Base-by-base conservation (phyloP, 2,888 invertebrate species). In the Eulithis testata region DNA sequence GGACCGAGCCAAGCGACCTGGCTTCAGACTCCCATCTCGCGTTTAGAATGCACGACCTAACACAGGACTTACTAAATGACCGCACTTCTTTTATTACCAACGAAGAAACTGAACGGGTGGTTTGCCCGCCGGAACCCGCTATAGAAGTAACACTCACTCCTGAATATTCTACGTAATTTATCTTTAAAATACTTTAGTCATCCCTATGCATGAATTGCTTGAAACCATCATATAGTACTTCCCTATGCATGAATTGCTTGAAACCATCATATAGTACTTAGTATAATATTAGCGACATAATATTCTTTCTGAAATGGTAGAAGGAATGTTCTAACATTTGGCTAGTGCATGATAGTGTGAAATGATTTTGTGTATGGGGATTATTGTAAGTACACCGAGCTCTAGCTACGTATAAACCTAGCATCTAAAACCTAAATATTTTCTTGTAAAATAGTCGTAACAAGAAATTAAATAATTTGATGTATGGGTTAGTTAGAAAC, bases 1-100 rank as follows among this genome's bases (percentile, higher is more conserved):
- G 95, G 37, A 96, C 96, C 59, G 82, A 80, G 7, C 87, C 86
- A 63, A 91, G 91, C 66, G 84, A 86, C 1, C 68, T 91, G 31
- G 91, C 89, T 2, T 79, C 76, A 43, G 86, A 91, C 71, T 78
- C 83, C 1, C 84, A 88, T n/a, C 74, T 92, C 37, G 82, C 91
- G 0, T 90, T 87, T 72, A 79, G 85, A 63, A 70, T 92, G 11
- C 74, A 84, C 36, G 90, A 91, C 52, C 72, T 91, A 14, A 80
- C 85, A 0, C 71, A 74, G 43, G 81, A 84, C 7, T 63, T 90
- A 21, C 66, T 92, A 14, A 73, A 74, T 3, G 81, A 83, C 2
- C 81, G 86, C 4, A 66, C 71, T 0, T 56, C 64, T 1, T 21
- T 21, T 5, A 43, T 65, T 54, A 61, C 68, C 4, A 59, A 61